These are phyloP conservation scores for Lycia hirtaria DNA, from an alignment of 2,888 invertebrate genomes.

Conservation along the genomic window DNA sequence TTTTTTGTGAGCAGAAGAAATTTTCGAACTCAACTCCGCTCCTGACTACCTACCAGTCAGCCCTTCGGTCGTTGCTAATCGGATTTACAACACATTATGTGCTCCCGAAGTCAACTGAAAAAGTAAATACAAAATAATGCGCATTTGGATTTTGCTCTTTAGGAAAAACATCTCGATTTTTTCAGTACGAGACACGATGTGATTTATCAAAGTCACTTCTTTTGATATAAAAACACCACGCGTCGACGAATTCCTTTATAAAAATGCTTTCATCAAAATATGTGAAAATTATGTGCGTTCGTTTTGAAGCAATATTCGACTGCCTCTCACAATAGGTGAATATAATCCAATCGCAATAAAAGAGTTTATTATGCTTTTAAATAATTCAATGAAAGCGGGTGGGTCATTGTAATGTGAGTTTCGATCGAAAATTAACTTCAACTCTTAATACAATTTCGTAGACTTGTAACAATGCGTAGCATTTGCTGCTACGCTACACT, in stretches of 20 bases:
- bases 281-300: neutral
- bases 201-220: slow-evolving; percentile 8
- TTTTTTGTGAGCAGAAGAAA: too few relatives aligned
- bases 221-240: neutral
- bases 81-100: too few relatives aligned
- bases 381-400: neutral
- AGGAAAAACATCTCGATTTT: neutral
- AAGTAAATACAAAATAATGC: neutral
- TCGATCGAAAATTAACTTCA: too few relatives aligned
- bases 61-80: too few relatives aligned
- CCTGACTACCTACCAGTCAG: too few relatives aligned
- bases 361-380: neutral
- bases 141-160: neutral
- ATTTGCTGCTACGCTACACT: too few relatives aligned
- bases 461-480: too few relatives aligned
- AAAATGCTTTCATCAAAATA: slow-evolving; percentile 1
- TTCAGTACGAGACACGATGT: neutral
- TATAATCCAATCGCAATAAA: neutral
- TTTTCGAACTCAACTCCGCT: too few relatives aligned
- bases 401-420: too few relatives aligned
- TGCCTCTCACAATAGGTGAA: slow-evolving; percentile 1
- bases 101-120: too few relatives aligned
- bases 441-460: too few relatives aligned
- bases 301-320: neutral
- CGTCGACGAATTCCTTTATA: neutral